Base-by-base conservation (phyloP, 2,888 invertebrate genomes). In the Cotesia congregata region DNA sequence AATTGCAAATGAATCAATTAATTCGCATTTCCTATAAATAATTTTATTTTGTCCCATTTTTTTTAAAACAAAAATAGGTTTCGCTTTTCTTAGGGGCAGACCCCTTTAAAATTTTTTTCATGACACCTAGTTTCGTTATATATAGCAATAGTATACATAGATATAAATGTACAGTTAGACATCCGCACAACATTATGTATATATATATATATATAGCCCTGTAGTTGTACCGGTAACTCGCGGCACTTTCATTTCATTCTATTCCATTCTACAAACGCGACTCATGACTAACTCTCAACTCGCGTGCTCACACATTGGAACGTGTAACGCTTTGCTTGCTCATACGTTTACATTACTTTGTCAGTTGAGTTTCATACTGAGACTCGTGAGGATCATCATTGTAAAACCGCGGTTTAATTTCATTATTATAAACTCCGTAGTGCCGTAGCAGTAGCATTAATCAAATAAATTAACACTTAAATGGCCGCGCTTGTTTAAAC, bases 361-460 rank as follows among this genome's bases (percentile, higher is more conserved):
- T 68, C 77, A 77, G 77, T 77, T 59, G 77, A 60, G 73, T 73
- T 69, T 74, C 64, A 77, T 74, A 59, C 73, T 6, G 77, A 77
- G 77, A 38, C 15, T 72, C 15, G 73, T 70, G 65, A 73, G 70
- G 69, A 77, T 74, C 65, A 60, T 74, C 65, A 67, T 65, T 12
- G 73, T 59, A 62, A 50, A 50, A 50, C 12, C 61, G 6, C 2
- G 39, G 61, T 62, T 50, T 9, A 72, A 65, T 72, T 65, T 20
- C 62, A 41, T 50, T 65, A 38, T 30, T 30, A 30, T 30, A 30
- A 30, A 65, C 41, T 50, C 6, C 30, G n/a, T 30, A 15, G 59
- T 71, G 6, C 1, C 6, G 7, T n/a, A 61, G 7, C 38, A 61
- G 6, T 15, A n/a, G 60, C 61, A 7, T n/a, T 71, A 38, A 70